A percentile compares a stretch with the other conserved stretches of the same genome.
These are phyloP conservation scores for Ornithorhynchus anatinus DNA, from an alignment of 2,113 vertebrate species.

Conservation along the genomic window DNA sequence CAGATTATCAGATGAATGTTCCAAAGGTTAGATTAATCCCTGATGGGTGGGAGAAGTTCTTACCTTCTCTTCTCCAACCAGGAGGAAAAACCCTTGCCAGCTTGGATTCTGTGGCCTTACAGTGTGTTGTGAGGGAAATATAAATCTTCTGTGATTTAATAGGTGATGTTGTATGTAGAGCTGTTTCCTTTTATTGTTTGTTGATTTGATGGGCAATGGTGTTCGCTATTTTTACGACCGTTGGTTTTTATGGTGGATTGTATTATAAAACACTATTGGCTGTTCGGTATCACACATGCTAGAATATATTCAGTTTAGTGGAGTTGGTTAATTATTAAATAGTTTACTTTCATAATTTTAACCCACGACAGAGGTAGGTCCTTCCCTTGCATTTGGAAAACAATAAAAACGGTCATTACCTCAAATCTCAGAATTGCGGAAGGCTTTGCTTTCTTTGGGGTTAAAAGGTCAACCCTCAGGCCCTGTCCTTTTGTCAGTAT, in stretches of 20 bases:
- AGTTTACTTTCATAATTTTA: neutral
- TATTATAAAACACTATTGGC: neutral
- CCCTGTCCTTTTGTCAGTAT: slow-evolving; percentile 19
- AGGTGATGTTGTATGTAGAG: slow-evolving; percentile 28
- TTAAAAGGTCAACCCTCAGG: slow-evolving; percentile 7
- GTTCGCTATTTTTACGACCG: slow-evolving; percentile 7
- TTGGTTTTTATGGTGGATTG: neutral
- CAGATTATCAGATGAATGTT: slow-evolving; percentile 53
- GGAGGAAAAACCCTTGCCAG: neutral
- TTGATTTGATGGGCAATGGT: slow-evolving; percentile 44
- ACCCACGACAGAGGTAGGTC: neutral
- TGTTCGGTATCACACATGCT: neutral
- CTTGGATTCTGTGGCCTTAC: neutral
- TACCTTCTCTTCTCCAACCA: slow-evolving; percentile 50
- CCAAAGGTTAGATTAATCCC: slow-evolving; percentile 59
- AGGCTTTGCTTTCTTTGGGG: neutral
- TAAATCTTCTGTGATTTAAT: slow-evolving; percentile 44
- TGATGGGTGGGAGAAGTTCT: slow-evolving; percentile 52
- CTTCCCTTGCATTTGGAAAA: neutral
- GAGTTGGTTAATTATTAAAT: neutral
- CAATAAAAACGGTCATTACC: neutral
- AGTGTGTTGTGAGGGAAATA: slow-evolving; percentile 12
- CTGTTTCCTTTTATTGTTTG: slow-evolving; percentile 38
- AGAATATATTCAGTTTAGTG: neutral
- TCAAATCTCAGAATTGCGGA: slow-evolving; percentile 1